Percentiles rank a stretch among this genome's conserved stretches.
phyloP scores from a whole-genome alignment of 2,113 vertebrate genomes.

The Oryzias woworae region DNA sequence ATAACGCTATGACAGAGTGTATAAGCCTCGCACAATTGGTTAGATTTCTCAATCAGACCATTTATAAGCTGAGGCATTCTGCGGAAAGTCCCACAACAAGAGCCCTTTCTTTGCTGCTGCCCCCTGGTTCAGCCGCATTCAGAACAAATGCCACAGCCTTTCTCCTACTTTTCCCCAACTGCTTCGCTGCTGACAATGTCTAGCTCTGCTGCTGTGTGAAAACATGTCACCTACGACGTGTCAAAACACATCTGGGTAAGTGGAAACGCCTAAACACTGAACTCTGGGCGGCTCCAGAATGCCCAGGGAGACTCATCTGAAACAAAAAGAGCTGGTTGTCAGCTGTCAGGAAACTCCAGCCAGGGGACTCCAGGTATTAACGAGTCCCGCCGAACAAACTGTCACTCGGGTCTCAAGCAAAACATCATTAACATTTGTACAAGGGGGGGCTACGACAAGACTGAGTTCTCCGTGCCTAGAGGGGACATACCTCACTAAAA shows the following conservation, averaged over 20 bases:
- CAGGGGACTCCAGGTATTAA: conserved; percentile 35
- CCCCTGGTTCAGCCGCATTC: conserved; percentile 9
- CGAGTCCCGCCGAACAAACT: conserved; percentile 52
- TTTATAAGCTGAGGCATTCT: conserved; percentile 49
- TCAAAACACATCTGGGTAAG: conserved; percentile 57
- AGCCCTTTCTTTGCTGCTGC: conserved; percentile 28
- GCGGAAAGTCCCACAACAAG: conserved; percentile 48
- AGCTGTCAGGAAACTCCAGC: conserved; percentile 54
- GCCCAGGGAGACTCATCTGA: conserved; percentile 25
- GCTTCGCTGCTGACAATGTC: conserved; percentile 5
- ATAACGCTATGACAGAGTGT: conserved; percentile 56
- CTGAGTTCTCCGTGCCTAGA: conserved; percentile 48
- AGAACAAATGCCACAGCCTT: conserved; percentile 18
- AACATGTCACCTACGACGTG: conserved; percentile 54
- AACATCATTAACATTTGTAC: conserved; percentile 63
- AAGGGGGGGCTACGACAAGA: conserved; percentile 37
- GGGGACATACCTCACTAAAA: conserved; percentile 44
- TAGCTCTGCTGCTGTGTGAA: conserved; percentile 22
- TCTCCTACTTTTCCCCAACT: conserved; percentile 8
- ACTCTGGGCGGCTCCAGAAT: conserved; percentile 24
- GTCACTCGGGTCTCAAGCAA: conserved; percentile 54
- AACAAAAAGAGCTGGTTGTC: conserved; percentile 49
- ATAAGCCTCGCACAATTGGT: conserved; percentile 49
- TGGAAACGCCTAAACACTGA: conserved; percentile 37
- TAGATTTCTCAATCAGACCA: conserved; percentile 62